These are phyloP conservation scores for Diprion similis DNA, from an alignment of 1,140 invertebrate genomes.

Conservation along the genomic window DNA sequence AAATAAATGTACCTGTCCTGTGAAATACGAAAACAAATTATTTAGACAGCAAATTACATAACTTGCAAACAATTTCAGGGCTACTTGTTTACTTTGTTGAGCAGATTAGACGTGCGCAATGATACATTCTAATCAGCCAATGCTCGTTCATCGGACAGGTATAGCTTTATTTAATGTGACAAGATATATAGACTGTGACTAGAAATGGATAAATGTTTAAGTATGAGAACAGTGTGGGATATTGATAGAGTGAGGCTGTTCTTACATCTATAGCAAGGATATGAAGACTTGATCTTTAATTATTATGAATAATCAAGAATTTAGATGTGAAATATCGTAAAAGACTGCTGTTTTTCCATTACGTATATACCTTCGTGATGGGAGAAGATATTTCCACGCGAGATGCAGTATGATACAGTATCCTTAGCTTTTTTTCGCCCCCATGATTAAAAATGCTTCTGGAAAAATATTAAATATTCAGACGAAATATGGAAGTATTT, in stretches of 20 bases:
- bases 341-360: too few species aligned
- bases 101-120: neutral
- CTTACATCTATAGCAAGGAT: too few species aligned
- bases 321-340: too few species aligned
- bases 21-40: neutral
- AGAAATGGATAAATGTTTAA: neutral
- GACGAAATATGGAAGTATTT: neutral
- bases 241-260: too few species aligned
- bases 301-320: too few species aligned
- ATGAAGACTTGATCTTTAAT: too few species aligned
- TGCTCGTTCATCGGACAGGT: neutral
- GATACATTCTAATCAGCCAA: neutral
- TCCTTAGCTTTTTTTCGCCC: neutral
- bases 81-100: neutral
- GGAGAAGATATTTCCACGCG: neutral
- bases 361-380: too few species aligned
- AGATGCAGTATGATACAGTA: neutral
- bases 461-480: neutral
- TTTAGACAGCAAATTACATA: neutral
- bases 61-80: neutral
- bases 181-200: neutral
- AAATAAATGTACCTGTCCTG: conserved; percentile 8
- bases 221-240: too few species aligned
- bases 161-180: neutral
- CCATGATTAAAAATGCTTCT: neutral